Evolutionary conservation across 2,113 vertebrate genomes (phyloP), one percentile per base, ranked within the genome.

Genomic region (Bos indicus): DNA sequence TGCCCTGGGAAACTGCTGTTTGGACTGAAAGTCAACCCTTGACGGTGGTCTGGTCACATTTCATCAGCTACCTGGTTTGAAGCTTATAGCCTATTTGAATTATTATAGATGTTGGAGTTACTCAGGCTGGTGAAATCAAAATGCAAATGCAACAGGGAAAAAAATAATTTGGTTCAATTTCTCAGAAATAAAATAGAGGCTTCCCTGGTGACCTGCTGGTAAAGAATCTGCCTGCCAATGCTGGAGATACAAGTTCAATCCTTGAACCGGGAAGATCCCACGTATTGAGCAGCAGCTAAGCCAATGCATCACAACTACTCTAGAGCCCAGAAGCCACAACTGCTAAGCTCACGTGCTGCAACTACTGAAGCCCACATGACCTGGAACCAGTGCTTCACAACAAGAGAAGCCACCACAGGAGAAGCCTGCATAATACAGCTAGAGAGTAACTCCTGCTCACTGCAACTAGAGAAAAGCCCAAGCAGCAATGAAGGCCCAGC

Each of bases 171-270:
- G 40, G 77, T 78, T 92, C 86, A 67, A 91, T 97, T 91, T 92
- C 92, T 97, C 90, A 92, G 92, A 93, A 95, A 95, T 84, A 95
- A 95, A 97, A 74, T 56, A 84, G 43, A 30, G 71, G 40, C 40
- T 77, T 43, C 71, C 71, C 67, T 40, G 67, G 71, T 77, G 12
- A 43, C 71, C 43, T 2, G 1, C 11, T 77, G 12, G 36, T 26
- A 43, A 15, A 77, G 40, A 77, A 43, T 77, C 23, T 26, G 40
- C 40, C 36, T 77, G 71, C 23, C 71, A 43, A 2, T 43, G 40
- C 40, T 4, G 23, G 23, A 43, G 71, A 77, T 7, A 43, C 40
- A 43, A 33, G 40, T 43, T 77, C 71, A 77, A 7, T 26, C 40
- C 71, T 43, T 14, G 71, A 43, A 43, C 40, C 3, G 3, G 40